Evolutionary conservation across 1,140 invertebrate species (phyloP).

Genomic region (Saxidomus purpurata): DNA sequence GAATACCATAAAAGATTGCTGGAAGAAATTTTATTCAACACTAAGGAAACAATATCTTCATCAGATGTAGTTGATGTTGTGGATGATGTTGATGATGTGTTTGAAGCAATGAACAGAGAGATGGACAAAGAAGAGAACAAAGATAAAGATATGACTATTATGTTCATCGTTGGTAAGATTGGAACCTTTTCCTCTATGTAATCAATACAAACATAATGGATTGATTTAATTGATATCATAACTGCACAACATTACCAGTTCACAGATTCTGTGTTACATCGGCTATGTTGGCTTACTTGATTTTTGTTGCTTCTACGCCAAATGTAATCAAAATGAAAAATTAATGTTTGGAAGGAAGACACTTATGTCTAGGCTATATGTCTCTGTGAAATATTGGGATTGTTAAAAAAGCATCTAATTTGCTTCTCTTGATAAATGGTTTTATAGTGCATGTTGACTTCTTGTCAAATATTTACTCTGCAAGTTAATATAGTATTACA

Average conservation of each 20-base stretch:
- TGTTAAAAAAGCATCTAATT: neutral
- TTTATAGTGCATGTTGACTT: neutral
- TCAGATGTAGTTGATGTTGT: neutral
- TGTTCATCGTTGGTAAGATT: conserved; percentile 26
- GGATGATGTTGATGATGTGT: conserved; percentile 14
- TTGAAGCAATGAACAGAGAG: conserved; percentile 27
- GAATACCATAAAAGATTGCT: conserved; percentile 1
- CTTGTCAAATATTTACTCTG: too few relatives aligned
- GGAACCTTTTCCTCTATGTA: neutral
- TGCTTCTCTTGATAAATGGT: neutral
- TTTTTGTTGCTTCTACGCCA: too few relatives aligned
- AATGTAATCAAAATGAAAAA: too few relatives aligned
- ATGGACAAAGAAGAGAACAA: conserved; percentile 22
- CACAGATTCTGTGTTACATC: too few relatives aligned
- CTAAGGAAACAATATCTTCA: neutral
- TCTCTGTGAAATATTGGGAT: neutral
- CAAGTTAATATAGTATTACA: too few relatives aligned
- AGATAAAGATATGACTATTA: conserved; percentile 32
- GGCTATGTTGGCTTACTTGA: too few relatives aligned
- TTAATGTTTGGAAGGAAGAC: neutral
- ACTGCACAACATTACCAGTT: too few relatives aligned
- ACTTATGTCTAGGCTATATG: neutral
- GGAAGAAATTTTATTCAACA: neutral
- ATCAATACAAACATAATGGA: too few relatives aligned
- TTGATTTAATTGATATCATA: too few relatives aligned